Percentiles rank a stretch among this genome's conserved stretches.
These are phyloP conservation scores for Drosophila sproati DNA, from an alignment of 1,140 invertebrate species.

Conservation along the genomic window DNA sequence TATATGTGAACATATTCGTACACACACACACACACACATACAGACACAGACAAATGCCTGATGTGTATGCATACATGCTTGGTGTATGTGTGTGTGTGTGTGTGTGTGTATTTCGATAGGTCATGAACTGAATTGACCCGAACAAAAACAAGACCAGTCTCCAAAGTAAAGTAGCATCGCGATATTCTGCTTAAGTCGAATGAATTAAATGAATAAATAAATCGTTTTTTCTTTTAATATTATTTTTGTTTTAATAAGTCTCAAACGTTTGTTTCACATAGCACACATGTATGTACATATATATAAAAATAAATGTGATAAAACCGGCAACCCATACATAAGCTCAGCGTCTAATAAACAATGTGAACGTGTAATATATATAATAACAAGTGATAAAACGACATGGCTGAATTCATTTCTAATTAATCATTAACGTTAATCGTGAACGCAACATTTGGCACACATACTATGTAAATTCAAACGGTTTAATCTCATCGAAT, in stretches of 20 bases:
- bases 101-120: conserved; percentile 62
- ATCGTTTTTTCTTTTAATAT: too few species aligned
- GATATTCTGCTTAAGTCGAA: conserved; percentile 6
- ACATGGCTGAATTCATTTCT: conserved; percentile 3
- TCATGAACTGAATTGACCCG: conserved; percentile 79
- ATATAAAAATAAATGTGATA: conserved; percentile 2
- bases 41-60: background rate
- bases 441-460: background rate
- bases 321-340: background rate
- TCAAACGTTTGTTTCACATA: background rate
- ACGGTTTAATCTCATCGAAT: background rate
- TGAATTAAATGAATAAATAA: conserved; percentile 3
- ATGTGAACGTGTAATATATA: background rate
- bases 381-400: conserved; percentile 17
- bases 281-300: background rate
- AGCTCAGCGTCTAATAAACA: background rate
- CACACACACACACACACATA: background rate
- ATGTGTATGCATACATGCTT: conserved; percentile 19
- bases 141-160: conserved; percentile 48
- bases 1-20: background rate
- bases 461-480: background rate
- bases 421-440: conserved; percentile 3
- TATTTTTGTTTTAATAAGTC: background rate
- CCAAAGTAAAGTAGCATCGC: background rate
- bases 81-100: conserved; percentile 32